phyloP scores from a whole-genome alignment of 2,797 vertebrate genomes.

The Acanthornis magna region DNA sequence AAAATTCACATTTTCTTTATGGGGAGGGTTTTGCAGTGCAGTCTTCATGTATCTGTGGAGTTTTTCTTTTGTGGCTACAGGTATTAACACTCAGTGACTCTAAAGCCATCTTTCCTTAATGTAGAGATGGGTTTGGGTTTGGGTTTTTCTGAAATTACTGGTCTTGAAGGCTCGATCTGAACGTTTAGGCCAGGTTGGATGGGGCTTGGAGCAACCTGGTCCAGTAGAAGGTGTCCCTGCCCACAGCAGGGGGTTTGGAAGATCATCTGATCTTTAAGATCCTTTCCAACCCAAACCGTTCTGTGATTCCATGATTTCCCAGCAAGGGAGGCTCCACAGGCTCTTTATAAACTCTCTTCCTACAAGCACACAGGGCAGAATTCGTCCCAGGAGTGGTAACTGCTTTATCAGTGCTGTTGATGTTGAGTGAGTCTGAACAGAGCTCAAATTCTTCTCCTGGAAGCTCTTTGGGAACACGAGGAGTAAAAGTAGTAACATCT shows the following conservation, averaged over 20 bases:
- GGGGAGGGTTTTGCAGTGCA: not conserved
- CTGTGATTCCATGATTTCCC: not conserved
- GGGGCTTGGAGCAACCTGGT: not conserved
- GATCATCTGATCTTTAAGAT: not conserved
- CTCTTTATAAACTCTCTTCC: not conserved
- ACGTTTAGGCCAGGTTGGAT: not conserved
- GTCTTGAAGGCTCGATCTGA: not conserved
- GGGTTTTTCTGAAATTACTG: not conserved
- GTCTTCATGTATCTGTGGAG: not conserved
- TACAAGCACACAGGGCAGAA: not conserved
- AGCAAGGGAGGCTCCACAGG: not conserved
- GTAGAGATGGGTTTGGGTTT: not conserved
- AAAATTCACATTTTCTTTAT: constrained; percentile 28
- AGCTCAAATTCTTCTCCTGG: not conserved
- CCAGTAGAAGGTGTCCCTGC: not conserved
- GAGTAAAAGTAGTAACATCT: not conserved
- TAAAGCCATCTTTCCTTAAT: not conserved
- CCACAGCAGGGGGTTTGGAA: not conserved
- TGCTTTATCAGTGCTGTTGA: not conserved
- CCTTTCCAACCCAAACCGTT: not conserved
- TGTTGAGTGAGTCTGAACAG: not conserved
- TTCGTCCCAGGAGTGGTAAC: not conserved
- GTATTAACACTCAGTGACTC: not conserved
- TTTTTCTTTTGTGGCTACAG: not conserved
- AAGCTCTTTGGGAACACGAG: not conserved